Conservation (phyloP, 1,140 invertebrate genomes). For the Nebria ingens region DNA sequence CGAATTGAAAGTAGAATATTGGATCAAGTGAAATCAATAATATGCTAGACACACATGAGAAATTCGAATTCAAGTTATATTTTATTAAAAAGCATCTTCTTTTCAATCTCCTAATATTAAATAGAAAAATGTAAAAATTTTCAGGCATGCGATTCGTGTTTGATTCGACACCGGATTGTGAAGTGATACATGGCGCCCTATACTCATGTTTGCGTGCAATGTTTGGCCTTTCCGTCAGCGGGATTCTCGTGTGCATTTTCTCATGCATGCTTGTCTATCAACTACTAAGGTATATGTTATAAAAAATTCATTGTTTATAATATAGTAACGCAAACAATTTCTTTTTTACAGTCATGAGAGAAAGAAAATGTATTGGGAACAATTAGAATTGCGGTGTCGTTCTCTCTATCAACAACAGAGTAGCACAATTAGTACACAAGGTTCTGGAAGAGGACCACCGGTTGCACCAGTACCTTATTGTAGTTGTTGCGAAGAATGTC, state of each 20-base stretch:
- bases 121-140: slow-evolving; percentile 12
- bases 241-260: slow-evolving; percentile 81
- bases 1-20: neutral
- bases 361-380: slow-evolving; percentile 91
- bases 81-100: neutral
- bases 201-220: slow-evolving; percentile 78
- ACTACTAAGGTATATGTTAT: slow-evolving; percentile 60
- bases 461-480: slow-evolving; percentile 39
- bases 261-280: slow-evolving; percentile 87
- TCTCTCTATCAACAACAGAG: slow-evolving; percentile 52
- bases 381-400: slow-evolving; percentile 70
- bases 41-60: neutral
- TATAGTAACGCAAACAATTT: neutral
- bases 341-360: slow-evolving; percentile 64
- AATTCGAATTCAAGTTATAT: neutral
- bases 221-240: slow-evolving; percentile 79
- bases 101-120: too few species aligned
- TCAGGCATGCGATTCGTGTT: slow-evolving; percentile 56
- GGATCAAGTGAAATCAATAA: neutral
- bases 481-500: slow-evolving; percentile 62
- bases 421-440: slow-evolving; percentile 39
- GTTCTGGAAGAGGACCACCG: slow-evolving; percentile 30
- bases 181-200: slow-evolving; percentile 73
- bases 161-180: slow-evolving; percentile 73
- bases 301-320: slow-evolving; percentile 12